Percentiles rank a stretch among this genome's conserved stretches.
Conservation (phyloP, 1,140 invertebrate species). For the Sycophila sp. region DNA sequence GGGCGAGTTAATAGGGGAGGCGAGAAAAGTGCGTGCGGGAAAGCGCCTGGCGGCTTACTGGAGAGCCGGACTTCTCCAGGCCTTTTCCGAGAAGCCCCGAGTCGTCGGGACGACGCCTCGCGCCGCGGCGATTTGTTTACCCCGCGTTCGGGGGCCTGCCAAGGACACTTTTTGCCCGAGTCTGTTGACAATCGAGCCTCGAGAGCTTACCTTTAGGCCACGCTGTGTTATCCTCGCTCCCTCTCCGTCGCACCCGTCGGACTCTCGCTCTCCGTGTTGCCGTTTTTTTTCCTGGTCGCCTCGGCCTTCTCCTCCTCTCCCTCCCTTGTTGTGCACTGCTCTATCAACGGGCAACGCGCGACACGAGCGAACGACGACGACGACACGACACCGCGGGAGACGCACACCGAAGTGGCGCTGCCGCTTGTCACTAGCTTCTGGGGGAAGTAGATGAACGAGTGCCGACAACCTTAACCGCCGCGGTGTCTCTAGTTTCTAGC, state of each 20-base stretch:
- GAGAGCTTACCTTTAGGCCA: constrained; percentile 5
- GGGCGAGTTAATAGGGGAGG: neutral
- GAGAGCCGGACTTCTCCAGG: neutral
- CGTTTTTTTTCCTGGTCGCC: neutral
- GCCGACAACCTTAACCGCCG: no score
- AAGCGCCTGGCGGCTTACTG: constrained; percentile 1
- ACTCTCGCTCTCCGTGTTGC: neutral
- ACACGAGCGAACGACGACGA: constrained; percentile 2
- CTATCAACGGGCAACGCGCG: neutral
- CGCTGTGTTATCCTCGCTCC: neutral
- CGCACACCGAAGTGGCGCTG: neutral
- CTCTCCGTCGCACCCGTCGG: neutral
- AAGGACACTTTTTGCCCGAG: constrained; percentile 27
- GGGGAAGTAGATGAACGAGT: no score
- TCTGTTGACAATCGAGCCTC: constrained; percentile 34
- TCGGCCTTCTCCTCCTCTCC: neutral
- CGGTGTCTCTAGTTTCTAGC: no score
- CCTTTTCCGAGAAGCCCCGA: neutral
- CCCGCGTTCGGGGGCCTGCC: no score
- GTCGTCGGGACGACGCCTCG: neutral
- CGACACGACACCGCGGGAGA: neutral
- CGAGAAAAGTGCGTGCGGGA: no score
- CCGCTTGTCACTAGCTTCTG: no score
- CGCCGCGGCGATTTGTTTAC: constrained; percentile 25
- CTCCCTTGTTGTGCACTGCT: neutral